Conservation (phyloP, 2,888 invertebrate genomes). For the Cistogaster globosa region DNA sequence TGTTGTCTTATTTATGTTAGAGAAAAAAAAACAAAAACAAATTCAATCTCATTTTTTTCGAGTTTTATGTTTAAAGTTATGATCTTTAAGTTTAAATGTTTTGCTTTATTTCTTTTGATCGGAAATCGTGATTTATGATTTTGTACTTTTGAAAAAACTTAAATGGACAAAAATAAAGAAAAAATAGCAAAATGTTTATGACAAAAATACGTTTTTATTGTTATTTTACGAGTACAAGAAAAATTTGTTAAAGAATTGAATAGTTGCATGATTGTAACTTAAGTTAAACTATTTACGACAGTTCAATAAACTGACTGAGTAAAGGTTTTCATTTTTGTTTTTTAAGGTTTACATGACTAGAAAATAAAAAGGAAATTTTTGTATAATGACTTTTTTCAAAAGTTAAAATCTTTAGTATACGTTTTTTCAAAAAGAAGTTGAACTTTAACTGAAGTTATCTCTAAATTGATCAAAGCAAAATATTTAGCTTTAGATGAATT, state of each 20-base stretch:
- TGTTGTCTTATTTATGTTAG: slow-evolving; percentile 28
- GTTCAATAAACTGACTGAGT: slow-evolving; percentile 63
- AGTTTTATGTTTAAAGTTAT: slow-evolving; percentile 67
- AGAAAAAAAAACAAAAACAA: slow-evolving; percentile 27
- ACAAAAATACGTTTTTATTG: slow-evolving; percentile 72
- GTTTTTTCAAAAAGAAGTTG: not conserved
- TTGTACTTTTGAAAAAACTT: slow-evolving; percentile 46
- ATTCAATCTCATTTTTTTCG: slow-evolving; percentile 66
- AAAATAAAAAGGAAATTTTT: slow-evolving; percentile 24
- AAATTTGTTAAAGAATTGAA: slow-evolving; percentile 69
- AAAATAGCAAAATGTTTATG: slow-evolving; percentile 68
- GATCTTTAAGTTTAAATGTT: slow-evolving; percentile 66
- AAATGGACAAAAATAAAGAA: slow-evolving; percentile 19
- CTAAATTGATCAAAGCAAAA: no score
- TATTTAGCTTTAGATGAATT: no score
- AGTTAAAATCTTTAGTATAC: not conserved
- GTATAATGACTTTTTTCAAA: slow-evolving; percentile 7
- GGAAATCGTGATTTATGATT: slow-evolving; percentile 72
- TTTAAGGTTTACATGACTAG: slow-evolving; percentile 39
- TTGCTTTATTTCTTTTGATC: slow-evolving; percentile 68
- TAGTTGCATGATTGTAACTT: slow-evolving; percentile 57
- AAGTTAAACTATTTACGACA: slow-evolving; percentile 60
- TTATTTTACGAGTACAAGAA: slow-evolving; percentile 72
- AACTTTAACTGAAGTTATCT: no score
- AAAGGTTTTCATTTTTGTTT: slow-evolving; percentile 16